Evolutionary conservation across 2,113 vertebrate species (phyloP).

Genomic region (Motacilla alba): DNA sequence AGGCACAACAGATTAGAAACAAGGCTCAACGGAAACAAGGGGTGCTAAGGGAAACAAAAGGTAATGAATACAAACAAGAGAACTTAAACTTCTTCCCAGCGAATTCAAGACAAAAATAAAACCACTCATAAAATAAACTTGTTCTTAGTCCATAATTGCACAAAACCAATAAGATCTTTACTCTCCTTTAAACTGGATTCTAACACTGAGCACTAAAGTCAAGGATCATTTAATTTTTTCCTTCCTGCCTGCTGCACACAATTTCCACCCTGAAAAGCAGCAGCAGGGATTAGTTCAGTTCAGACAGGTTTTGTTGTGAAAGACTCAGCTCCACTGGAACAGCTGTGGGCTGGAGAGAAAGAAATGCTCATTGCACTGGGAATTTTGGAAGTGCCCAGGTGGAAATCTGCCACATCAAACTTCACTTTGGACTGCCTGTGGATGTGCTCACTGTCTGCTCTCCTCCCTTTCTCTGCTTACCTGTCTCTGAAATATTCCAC

Average conservation of each 20-base stretch:
- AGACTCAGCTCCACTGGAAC: background rate
- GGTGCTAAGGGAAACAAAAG: background rate
- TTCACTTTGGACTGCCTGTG: background rate
- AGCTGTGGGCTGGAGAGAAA: background rate
- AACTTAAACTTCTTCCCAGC: background rate
- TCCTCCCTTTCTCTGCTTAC: background rate
- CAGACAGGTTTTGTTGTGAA: background rate
- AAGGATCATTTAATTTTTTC: background rate
- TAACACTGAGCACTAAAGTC: background rate
- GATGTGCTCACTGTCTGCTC: background rate
- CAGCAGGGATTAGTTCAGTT: background rate
- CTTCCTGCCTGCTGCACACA: background rate
- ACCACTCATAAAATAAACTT: background rate
- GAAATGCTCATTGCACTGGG: background rate
- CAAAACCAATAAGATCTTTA: background rate
- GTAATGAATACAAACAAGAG: background rate
- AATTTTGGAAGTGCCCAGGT: background rate
- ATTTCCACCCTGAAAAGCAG: background rate
- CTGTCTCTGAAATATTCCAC: background rate
- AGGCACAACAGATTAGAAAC: background rate
- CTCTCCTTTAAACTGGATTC: background rate
- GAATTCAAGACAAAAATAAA: conserved; percentile 21
- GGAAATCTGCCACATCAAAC: background rate
- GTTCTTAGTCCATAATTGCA: background rate
- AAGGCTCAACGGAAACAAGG: background rate